These are phyloP conservation scores for Helicolenus hilgendorfi DNA, from an alignment of 2,797 vertebrate species.

Conservation along the genomic window DNA sequence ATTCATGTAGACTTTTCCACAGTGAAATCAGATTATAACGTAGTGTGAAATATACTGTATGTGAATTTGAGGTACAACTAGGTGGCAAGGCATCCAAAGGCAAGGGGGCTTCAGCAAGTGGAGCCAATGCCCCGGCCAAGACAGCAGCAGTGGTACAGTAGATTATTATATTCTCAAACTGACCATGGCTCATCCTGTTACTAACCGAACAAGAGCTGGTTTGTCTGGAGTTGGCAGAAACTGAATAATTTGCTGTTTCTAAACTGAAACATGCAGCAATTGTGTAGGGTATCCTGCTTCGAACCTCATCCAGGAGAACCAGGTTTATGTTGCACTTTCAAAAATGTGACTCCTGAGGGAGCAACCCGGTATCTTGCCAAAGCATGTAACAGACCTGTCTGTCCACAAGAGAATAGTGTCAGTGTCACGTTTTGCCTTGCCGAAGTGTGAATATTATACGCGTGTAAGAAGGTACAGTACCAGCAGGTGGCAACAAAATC, in stretches of 20 bases:
- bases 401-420: too few relatives aligned
- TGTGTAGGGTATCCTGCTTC: background rate
- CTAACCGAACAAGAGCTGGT: slow-evolving; percentile 45
- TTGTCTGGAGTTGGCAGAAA: slow-evolving; percentile 62
- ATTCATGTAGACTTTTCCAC: background rate
- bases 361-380: too few relatives aligned
- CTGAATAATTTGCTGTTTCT: slow-evolving; percentile 8
- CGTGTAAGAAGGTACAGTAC: too few relatives aligned
- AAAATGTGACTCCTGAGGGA: background rate
- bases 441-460: too few relatives aligned
- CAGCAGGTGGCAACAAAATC: too few relatives aligned
- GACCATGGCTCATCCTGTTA: slow-evolving; percentile 50
- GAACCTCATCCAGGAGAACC: background rate
- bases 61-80: slow-evolving; percentile 75
- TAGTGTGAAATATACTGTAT: slow-evolving; percentile 54
- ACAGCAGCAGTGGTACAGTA: slow-evolving; percentile 70
- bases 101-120: slow-evolving; percentile 56
- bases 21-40: slow-evolving; percentile 38
- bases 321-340: background rate
- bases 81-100: slow-evolving; percentile 56
- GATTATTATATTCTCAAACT: slow-evolving; percentile 55
- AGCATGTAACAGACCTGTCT: too few relatives aligned
- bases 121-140: slow-evolving; percentile 55
- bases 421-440: too few relatives aligned
- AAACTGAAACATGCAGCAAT: background rate